A percentile compares a stretch with the other conserved stretches of the same genome.
phyloP scores from a whole-genome alignment of 2,888 invertebrate species.

The Tenthredo distinguenda region DNA sequence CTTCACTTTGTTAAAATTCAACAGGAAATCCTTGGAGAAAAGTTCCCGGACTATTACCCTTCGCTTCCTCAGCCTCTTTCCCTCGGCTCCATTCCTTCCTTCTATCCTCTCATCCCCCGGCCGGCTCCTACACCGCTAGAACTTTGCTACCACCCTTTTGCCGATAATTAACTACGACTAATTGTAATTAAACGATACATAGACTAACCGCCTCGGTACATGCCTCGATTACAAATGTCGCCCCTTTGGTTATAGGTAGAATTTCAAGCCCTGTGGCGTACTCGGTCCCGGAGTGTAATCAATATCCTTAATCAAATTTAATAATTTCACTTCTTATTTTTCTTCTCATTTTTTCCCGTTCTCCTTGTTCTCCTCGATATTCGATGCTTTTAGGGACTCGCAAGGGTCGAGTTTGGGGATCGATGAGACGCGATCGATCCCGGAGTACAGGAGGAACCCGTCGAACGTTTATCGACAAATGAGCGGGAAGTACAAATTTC shows the following conservation, averaged over 20 bases:
- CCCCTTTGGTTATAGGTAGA: background rate
- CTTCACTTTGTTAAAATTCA: background rate
- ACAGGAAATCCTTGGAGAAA: constrained; percentile 1
- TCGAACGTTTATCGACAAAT: background rate
- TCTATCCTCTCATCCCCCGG: background rate
- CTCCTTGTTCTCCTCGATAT: background rate
- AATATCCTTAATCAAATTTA: constrained; percentile 36
- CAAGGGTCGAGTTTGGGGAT: background rate
- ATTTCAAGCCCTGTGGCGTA: background rate
- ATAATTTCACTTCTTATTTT: background rate
- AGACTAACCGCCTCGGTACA: constrained; percentile 27
- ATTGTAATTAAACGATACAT: constrained; percentile 44
- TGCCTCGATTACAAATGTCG: constrained; percentile 4
- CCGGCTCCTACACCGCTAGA: background rate
- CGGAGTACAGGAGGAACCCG: background rate
- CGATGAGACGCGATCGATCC: background rate
- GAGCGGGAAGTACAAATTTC: background rate
- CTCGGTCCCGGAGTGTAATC: constrained; percentile 12
- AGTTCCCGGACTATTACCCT: constrained; percentile 34
- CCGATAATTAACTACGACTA: constrained; percentile 48
- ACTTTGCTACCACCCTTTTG: background rate
- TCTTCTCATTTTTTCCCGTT: too few relatives aligned
- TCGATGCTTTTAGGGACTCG: background rate
- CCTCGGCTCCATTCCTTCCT: constrained; percentile 2
- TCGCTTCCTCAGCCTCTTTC: constrained; percentile 40